Conservation (phyloP, 2,888 invertebrate species). For the Drosophila atroscutellata region DNA sequence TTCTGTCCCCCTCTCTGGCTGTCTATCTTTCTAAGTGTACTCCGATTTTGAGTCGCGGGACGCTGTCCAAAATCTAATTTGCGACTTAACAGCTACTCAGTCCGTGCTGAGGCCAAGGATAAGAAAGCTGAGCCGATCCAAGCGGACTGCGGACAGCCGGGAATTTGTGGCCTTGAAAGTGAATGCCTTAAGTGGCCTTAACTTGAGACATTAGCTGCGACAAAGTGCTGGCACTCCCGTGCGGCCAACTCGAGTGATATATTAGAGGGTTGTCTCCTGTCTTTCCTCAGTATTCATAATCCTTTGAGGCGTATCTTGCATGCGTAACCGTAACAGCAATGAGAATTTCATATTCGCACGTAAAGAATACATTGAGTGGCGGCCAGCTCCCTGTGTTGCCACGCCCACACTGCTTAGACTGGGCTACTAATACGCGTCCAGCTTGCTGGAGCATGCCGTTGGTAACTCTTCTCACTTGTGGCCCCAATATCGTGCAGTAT, state of each 20-base stretch:
- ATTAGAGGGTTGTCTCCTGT: constrained; percentile 33
- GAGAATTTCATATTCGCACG: constrained; percentile 74
- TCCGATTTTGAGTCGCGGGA: constrained; percentile 40
- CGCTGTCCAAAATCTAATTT: constrained; percentile 71
- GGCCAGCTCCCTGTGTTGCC: neutral
- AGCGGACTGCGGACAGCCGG: constrained; percentile 1
- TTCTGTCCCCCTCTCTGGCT: neutral
- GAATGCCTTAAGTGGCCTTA: constrained; percentile 64
- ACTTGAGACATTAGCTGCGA: constrained; percentile 64
- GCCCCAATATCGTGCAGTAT: constrained; percentile 45
- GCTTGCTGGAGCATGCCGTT: constrained; percentile 56
- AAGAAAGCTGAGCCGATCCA: constrained; percentile 46
- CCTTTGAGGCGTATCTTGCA: constrained; percentile 56
- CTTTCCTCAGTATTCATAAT: constrained; percentile 43
- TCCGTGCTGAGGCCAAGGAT: constrained; percentile 55
- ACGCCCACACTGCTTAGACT: constrained; percentile 13
- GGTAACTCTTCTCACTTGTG: constrained; percentile 10
- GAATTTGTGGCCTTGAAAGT: constrained; percentile 46
- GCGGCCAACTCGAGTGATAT: constrained; percentile 38
- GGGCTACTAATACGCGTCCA: constrained; percentile 65
- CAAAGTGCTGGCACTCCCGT: constrained; percentile 56
- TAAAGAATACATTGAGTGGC: constrained; percentile 67
- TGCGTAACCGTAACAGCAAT: constrained; percentile 57
- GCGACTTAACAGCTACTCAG: constrained; percentile 65
- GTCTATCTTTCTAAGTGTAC: constrained; percentile 16